Percentiles rank a stretch among this genome's conserved stretches.
Evolutionary conservation across 2,797 vertebrate species (phyloP).

Genomic region (Sebastiscus tertius): DNA sequence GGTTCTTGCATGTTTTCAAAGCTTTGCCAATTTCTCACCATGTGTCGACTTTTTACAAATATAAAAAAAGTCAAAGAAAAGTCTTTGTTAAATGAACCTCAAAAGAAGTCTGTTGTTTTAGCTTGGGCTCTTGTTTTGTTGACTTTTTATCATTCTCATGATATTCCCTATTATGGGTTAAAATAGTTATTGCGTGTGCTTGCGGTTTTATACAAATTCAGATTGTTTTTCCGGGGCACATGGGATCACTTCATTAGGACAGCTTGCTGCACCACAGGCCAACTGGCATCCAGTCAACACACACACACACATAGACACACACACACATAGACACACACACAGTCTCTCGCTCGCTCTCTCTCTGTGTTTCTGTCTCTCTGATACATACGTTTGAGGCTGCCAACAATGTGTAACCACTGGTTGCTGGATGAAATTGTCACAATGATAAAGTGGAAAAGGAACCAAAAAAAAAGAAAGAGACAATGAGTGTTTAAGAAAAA

Average conservation of each 20-base stretch:
- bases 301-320: conserved; percentile 3
- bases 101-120: not conserved
- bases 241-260: conserved; percentile 72
- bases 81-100: not conserved
- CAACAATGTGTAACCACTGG: conserved; percentile 52
- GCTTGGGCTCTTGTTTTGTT: not conserved
- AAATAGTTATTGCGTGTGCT: conserved; percentile 33
- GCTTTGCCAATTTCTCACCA: not conserved
- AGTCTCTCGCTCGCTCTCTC: not conserved
- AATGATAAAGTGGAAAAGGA: conserved; percentile 29
- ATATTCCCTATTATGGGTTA: not conserved
- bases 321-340: conserved; percentile 10
- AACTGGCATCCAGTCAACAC: conserved; percentile 67
- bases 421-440: conserved; percentile 54
- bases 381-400: conserved; percentile 41
- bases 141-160: not conserved
- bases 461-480: not conserved
- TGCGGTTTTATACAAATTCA: conserved; percentile 52
- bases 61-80: not conserved
- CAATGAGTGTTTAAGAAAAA: not conserved
- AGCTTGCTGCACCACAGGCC: conserved; percentile 71
- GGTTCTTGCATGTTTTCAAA: conserved; percentile 13
- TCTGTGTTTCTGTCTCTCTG: conserved; percentile 29
- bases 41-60: not conserved
- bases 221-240: conserved; percentile 38